Evolutionary conservation across 2,888 invertebrate species (phyloP).

Genomic region (Aradus depressus): DNA sequence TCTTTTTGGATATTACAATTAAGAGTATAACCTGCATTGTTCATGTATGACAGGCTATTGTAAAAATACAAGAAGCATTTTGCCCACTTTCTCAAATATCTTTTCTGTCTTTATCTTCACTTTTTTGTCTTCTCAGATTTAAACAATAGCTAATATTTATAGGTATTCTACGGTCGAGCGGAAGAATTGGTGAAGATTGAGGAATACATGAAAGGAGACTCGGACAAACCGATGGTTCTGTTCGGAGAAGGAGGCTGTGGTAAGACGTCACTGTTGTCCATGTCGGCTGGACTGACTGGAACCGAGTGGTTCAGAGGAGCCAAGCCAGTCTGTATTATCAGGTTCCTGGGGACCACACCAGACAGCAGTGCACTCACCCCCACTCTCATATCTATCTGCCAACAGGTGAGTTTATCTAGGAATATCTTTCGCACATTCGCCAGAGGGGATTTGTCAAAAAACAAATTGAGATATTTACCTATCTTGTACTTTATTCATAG

Average conservation of each 20-base stretch:
- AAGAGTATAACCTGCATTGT: too few relatives aligned
- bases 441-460: too few relatives aligned
- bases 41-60: too few relatives aligned
- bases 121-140: too few relatives aligned
- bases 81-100: too few relatives aligned
- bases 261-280: conserved; percentile 89
- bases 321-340: conserved; percentile 73
- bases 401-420: conserved; percentile 54
- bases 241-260: conserved; percentile 97
- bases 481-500: too few relatives aligned
- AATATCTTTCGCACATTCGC: not conserved
- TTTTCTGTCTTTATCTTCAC: too few relatives aligned
- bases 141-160: conserved; percentile 12
- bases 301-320: conserved; percentile 61
- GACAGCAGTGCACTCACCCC: conserved; percentile 92
- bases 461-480: too few relatives aligned
- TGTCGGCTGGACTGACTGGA: conserved; percentile 72
- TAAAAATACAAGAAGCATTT: too few relatives aligned
- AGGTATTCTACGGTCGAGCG: conserved; percentile 86
- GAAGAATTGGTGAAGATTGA: conserved; percentile 69
- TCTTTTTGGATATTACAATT: too few relatives aligned
- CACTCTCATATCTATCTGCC: conserved; percentile 87
- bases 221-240: conserved; percentile 78
- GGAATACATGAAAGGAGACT: conserved; percentile 69
- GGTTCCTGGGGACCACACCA: conserved; percentile 93